A percentile compares a stretch with the other conserved stretches of the same genome.
These are phyloP conservation scores for Rhabdomys dilectus DNA, from an alignment of 2,113 vertebrate genomes.

Conservation along the genomic window DNA sequence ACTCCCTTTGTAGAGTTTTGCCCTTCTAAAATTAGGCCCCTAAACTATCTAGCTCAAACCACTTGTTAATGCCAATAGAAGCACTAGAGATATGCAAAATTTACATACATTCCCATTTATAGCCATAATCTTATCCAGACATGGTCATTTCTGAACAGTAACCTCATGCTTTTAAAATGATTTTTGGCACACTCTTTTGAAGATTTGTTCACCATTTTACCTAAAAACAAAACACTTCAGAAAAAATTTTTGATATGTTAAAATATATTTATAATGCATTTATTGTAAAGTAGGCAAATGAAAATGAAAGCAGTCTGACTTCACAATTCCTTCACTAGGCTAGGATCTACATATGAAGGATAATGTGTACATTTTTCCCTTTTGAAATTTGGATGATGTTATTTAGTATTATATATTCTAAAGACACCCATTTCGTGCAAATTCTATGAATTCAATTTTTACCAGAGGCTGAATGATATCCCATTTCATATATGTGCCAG, in stretches of 20 bases:
- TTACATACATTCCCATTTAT: background rate
- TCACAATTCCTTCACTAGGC: slow-evolving; percentile 7
- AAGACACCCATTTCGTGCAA: too few species aligned
- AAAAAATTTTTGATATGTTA: background rate
- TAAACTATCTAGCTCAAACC: slow-evolving; percentile 58
- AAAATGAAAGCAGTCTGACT: slow-evolving; percentile 32
- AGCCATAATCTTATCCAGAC: background rate
- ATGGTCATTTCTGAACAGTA: slow-evolving; percentile 42
- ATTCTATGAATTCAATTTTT: too few species aligned
- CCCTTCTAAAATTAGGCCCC: slow-evolving; percentile 54
- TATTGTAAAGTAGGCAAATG: slow-evolving; percentile 42
- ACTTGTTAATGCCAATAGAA: slow-evolving; percentile 59
- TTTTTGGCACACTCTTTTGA: slow-evolving; percentile 52
- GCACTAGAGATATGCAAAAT: slow-evolving; percentile 40
- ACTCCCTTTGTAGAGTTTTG: slow-evolving; percentile 46
- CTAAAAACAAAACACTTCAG: slow-evolving; percentile 35
- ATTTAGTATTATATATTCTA: too few species aligned
- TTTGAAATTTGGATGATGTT: too few species aligned
- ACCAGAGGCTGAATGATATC: too few species aligned
- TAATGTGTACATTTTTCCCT: too few species aligned
- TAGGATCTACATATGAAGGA: too few species aligned
- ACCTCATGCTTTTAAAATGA: slow-evolving; percentile 50
- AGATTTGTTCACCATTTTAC: background rate
- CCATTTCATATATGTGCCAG: too few species aligned
- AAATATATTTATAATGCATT: slow-evolving; percentile 16